Percentiles rank a stretch among this genome's conserved stretches.
These are phyloP conservation scores for Alectoris magna DNA, from an alignment of 2,797 vertebrate species.

Conservation along the genomic window DNA sequence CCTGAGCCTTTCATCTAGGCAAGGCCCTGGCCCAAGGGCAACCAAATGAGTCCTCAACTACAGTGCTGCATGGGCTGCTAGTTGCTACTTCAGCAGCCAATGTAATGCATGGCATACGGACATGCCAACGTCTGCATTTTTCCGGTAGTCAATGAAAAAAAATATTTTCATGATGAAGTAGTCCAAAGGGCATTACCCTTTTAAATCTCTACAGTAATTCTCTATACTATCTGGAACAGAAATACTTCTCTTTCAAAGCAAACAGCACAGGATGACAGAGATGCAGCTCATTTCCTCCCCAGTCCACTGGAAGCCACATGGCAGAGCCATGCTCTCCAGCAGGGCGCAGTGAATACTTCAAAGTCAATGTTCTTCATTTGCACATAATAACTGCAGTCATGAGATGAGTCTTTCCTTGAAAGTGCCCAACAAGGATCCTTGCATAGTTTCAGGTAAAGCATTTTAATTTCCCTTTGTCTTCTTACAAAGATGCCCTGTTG, in stretches of 20 bases:
- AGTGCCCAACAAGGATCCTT: neutral
- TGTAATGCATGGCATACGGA: neutral
- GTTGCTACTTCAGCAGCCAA: neutral
- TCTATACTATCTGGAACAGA: neutral
- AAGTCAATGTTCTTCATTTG: neutral
- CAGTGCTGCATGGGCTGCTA: neutral
- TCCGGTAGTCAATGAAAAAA: neutral
- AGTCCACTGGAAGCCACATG: neutral
- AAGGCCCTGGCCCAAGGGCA: conserved; percentile 7
- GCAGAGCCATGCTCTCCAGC: neutral
- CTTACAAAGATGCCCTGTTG: neutral
- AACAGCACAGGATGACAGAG: neutral
- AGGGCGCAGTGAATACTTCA: neutral
- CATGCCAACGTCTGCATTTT: neutral
- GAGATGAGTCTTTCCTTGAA: neutral
- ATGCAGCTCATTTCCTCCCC: neutral
- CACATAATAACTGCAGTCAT: neutral
- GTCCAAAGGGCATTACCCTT: neutral
- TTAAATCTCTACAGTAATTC: neutral
- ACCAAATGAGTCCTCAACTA: neutral
- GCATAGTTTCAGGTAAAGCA: conserved; percentile 24
- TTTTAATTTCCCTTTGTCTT: neutral
- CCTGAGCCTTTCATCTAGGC: conserved; percentile 7
- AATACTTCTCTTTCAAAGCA: neutral
- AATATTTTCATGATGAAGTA: neutral